A percentile compares a stretch with the other conserved stretches of the same genome.
Evolutionary conservation across 2,113 vertebrate species (phyloP).

Genomic region (Meleagris gallopavo): DNA sequence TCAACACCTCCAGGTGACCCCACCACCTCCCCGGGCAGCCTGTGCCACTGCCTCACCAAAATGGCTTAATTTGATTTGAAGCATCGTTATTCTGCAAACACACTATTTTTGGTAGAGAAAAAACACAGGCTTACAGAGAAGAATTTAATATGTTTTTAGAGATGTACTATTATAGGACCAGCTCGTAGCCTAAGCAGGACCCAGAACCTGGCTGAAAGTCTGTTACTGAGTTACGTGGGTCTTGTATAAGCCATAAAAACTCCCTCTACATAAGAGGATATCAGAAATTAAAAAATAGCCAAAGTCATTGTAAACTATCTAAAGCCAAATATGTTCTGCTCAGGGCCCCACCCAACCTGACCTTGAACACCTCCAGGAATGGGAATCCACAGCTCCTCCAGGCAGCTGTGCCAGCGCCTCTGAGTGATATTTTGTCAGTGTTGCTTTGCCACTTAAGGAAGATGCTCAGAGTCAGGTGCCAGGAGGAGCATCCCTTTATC

Average conservation of each 20-base stretch:
- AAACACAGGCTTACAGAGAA: not conserved
- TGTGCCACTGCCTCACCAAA: no score
- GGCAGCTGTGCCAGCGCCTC: no score
- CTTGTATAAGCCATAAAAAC: not conserved
- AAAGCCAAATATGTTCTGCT: not conserved
- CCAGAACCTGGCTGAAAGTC: not conserved
- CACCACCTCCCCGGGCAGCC: no score
- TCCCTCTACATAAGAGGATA: not conserved
- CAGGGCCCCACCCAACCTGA: no score
- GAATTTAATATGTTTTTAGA: constrained; percentile 30
- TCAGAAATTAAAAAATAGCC: not conserved
- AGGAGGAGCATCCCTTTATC: not conserved
- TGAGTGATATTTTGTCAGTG: not conserved
- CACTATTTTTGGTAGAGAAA: not conserved
- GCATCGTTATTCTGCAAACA: not conserved
- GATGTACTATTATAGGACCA: constrained; percentile 1
- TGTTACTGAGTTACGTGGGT: not conserved
- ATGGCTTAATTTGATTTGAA: not conserved
- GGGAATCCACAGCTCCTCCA: no score
- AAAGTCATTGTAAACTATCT: not conserved
- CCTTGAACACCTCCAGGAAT: no score
- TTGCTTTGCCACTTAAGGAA: not conserved
- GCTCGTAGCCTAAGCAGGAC: not conserved
- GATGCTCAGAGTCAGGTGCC: not conserved
- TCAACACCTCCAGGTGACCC: no score